Evolutionary conservation across 2,888 invertebrate species (phyloP).

Genomic region (Axea sp.): DNA sequence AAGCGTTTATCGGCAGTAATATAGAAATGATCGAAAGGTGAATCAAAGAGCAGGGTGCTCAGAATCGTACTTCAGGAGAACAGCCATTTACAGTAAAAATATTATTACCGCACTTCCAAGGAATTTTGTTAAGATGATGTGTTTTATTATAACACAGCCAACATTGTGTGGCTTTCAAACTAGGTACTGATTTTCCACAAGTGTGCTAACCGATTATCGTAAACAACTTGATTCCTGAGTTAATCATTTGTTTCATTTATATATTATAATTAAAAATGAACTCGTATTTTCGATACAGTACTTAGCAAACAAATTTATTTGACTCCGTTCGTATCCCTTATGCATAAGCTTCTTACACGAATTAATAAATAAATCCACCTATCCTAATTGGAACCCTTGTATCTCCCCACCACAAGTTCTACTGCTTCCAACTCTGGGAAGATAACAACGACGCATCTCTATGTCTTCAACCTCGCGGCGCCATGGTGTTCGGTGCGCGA

Average conservation of each 20-base stretch:
- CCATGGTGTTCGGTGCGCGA: slow-evolving; percentile 21
- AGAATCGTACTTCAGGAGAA: neutral
- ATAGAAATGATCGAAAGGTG: slow-evolving; percentile 23
- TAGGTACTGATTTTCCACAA: too few species aligned
- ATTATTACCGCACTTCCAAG: neutral
- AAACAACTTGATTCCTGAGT: too few species aligned
- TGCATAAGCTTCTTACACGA: slow-evolving; percentile 23
- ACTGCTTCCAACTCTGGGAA: slow-evolving; percentile 14
- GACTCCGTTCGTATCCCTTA: too few species aligned
- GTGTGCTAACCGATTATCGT: too few species aligned
- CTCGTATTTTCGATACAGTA: too few species aligned
- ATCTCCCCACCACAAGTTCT: slow-evolving; percentile 30
- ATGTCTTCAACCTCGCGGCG: slow-evolving; percentile 17
- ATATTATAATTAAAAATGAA: too few species aligned
- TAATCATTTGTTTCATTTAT: too few species aligned
- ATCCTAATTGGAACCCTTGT: slow-evolving; percentile 51
- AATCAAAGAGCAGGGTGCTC: slow-evolving; percentile 15
- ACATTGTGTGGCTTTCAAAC: too few species aligned
- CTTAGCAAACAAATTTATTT: too few species aligned
- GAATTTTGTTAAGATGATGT: neutral
- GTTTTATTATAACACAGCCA: neutral
- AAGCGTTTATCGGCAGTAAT: slow-evolving; percentile 14
- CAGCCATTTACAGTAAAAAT: neutral
- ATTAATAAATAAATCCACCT: slow-evolving; percentile 27
- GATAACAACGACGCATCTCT: slow-evolving; percentile 10